A percentile compares a stretch with the other conserved stretches of the same genome.
phyloP scores from a whole-genome alignment of 1,140 invertebrate species.

The Callitettix versicolor region DNA sequence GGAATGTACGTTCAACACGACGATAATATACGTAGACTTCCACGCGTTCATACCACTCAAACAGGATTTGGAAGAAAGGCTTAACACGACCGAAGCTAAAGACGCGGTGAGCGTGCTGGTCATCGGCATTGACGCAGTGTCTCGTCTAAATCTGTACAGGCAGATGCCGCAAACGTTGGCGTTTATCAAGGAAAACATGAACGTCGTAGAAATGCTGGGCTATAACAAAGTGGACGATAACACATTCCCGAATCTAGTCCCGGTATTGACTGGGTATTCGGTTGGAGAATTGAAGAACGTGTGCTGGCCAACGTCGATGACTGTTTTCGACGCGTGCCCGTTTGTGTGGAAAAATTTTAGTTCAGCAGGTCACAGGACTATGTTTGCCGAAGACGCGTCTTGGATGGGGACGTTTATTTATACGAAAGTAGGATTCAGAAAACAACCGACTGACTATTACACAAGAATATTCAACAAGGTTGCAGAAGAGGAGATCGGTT shows the following conservation, averaged over 20 bases:
- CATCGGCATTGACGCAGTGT: slow-evolving; percentile 55
- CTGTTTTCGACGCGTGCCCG: slow-evolving; percentile 46
- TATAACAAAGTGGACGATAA: slow-evolving; percentile 37
- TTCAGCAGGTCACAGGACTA: slow-evolving; percentile 39
- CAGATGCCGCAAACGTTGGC: slow-evolving; percentile 40
- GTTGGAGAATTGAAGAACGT: slow-evolving; percentile 26
- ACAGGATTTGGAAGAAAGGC: background rate
- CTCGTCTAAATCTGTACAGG: slow-evolving; percentile 43
- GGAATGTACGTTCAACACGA: slow-evolving; percentile 10
- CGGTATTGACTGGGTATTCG: slow-evolving; percentile 37
- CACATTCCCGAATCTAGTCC: slow-evolving; percentile 36
- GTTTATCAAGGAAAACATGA: slow-evolving; percentile 33
- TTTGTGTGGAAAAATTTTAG: slow-evolving; percentile 46
- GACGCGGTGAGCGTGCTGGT: slow-evolving; percentile 45
- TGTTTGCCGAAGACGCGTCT: slow-evolving; percentile 44
- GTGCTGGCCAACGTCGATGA: slow-evolving; percentile 24
- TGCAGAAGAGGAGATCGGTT: slow-evolving; percentile 37
- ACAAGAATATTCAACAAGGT: slow-evolving; percentile 37
- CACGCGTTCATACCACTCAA: slow-evolving; percentile 27
- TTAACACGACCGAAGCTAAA: background rate
- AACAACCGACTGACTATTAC: slow-evolving; percentile 47
- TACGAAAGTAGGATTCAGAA: slow-evolving; percentile 40
- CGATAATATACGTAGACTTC: slow-evolving; percentile 26
- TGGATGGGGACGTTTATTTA: slow-evolving; percentile 46
- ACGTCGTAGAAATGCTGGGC: slow-evolving; percentile 33